phyloP scores from a whole-genome alignment of 2,113 vertebrate genomes.

The sheep (Ovis aries) region DNA sequence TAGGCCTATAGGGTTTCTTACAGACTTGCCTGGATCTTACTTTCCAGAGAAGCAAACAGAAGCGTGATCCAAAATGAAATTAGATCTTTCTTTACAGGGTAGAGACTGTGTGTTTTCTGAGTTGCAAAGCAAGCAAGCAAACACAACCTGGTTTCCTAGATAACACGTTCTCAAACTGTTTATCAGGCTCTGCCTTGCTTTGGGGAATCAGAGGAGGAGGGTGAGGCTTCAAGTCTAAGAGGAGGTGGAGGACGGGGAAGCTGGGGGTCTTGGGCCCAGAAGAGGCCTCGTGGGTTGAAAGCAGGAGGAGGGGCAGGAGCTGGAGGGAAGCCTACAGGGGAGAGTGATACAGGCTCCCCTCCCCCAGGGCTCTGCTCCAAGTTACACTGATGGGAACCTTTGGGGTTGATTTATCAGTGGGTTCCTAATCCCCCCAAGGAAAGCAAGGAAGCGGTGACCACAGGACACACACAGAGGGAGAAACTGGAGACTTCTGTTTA shows the following conservation, averaged over 20 bases:
- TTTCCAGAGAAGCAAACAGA: neutral
- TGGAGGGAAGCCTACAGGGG: neutral
- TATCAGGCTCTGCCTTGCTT: neutral
- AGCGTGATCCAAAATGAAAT: neutral
- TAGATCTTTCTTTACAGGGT: neutral
- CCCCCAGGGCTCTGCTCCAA: neutral
- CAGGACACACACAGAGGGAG: slow-evolving; percentile 13
- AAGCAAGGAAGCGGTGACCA: neutral
- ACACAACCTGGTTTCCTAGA: too few relatives aligned
- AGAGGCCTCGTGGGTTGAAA: neutral
- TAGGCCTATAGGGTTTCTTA: neutral
- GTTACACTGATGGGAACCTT: neutral
- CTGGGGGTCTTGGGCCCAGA: neutral
- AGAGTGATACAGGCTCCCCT: rapidly evolving
- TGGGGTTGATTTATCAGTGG: neutral
- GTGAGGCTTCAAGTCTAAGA: neutral
- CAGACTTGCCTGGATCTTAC: neutral
- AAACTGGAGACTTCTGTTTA: slow-evolving; percentile 23
- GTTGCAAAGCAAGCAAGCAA: neutral
- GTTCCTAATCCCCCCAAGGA: neutral
- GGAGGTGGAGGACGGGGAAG: neutral
- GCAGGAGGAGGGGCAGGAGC: neutral
- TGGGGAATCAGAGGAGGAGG: neutral
- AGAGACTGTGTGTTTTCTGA: neutral
- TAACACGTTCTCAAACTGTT: neutral